A percentile compares a stretch with the other conserved stretches of the same genome.
phyloP scores from a whole-genome alignment of 2,888 invertebrate species.

The Cephus sareptanus region DNA sequence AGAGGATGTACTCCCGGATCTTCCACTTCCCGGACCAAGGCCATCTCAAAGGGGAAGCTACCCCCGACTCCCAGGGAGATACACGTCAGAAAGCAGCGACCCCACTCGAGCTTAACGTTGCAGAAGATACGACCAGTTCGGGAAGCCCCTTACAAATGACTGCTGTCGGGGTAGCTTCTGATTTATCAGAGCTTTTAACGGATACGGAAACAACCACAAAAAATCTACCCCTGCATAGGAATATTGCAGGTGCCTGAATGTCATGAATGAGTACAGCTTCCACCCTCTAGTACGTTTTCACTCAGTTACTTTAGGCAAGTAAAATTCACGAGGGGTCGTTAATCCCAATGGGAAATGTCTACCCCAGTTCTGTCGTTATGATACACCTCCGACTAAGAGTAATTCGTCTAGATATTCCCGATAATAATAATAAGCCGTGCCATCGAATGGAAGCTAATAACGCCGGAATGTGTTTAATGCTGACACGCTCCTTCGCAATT shows the following conservation, averaged over 20 bases:
- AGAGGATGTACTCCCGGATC: background rate
- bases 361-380: background rate
- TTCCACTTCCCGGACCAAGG: background rate
- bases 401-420: background rate
- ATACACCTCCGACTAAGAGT: background rate
- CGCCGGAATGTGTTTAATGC: constrained; percentile 58
- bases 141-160: constrained; percentile 56
- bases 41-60: background rate
- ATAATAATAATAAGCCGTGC: background rate
- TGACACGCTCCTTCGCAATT: constrained; percentile 11
- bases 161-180: constrained; percentile 53
- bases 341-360: background rate
- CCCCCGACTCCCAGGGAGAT: background rate
- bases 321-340: background rate
- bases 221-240: constrained; percentile 34
- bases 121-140: constrained; percentile 9
- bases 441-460: constrained; percentile 41
- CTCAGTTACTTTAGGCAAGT: background rate
- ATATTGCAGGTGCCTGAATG: background rate
- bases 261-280: constrained; percentile 6
- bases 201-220: constrained; percentile 42
- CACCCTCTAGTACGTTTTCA: background rate
- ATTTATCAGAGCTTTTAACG: constrained; percentile 66
- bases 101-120: background rate
- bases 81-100: background rate